A percentile compares a stretch with the other conserved stretches of the same genome.
Evolutionary conservation across 2,113 vertebrate species (phyloP).

Genomic region (Daboia siamensis): DNA sequence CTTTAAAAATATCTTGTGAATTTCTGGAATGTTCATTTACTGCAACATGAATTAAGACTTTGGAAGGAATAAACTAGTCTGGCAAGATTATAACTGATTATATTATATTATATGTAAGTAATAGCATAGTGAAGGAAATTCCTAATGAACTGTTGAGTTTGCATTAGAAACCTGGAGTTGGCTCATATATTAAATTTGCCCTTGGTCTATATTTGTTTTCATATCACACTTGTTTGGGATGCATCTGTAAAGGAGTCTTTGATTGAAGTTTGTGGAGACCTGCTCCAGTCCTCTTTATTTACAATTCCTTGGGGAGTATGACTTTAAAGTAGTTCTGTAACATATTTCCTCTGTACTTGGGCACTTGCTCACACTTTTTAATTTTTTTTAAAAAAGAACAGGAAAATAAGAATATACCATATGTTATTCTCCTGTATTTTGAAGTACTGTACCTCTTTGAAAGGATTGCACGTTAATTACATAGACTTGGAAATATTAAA

Average conservation of each 20-base stretch:
- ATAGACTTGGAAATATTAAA: background rate
- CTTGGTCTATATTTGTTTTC: background rate
- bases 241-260: background rate
- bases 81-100: background rate
- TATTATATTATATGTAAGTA: background rate
- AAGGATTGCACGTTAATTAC: background rate
- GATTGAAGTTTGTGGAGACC: background rate
- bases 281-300: background rate
- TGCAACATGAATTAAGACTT: background rate
- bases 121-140: background rate
- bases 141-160: slow-evolving; percentile 31
- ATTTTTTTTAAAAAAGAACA: background rate
- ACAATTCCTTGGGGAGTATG: background rate
- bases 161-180: background rate
- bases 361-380: background rate
- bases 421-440: background rate
- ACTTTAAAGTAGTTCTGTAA: background rate
- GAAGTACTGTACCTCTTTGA: background rate
- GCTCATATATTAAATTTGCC: background rate
- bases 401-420: background rate
- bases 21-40: background rate
- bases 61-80: background rate
- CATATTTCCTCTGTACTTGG: background rate
- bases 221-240: background rate
- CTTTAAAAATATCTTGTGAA: background rate